phyloP scores from a whole-genome alignment of 2,797 vertebrate species.

The Micrastur ruficollis region DNA sequence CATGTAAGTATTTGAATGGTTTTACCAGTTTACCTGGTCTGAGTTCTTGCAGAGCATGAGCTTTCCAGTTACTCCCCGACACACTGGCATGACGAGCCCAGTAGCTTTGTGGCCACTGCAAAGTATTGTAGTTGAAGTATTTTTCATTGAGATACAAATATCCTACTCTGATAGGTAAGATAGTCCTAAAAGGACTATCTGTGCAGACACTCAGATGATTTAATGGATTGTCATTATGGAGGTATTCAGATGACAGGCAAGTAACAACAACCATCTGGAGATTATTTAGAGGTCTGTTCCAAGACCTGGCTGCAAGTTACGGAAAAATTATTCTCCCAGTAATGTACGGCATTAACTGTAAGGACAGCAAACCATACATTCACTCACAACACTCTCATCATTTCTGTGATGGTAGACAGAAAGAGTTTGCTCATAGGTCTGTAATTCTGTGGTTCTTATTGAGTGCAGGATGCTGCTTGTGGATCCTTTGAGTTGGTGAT shows the following conservation, averaged over 20 bases:
- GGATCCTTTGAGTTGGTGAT: neutral
- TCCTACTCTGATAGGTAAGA: neutral
- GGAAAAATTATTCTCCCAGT: neutral
- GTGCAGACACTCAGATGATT: neutral
- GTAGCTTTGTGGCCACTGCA: neutral
- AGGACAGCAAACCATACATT: neutral
- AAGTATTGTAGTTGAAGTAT: neutral
- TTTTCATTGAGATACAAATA: neutral
- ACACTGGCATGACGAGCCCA: neutral
- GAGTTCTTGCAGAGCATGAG: neutral
- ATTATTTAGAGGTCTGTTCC: neutral
- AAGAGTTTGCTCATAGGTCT: neutral
- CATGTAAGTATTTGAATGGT: neutral
- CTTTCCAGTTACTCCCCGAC: neutral
- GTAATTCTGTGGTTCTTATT: neutral
- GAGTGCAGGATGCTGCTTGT: neutral
- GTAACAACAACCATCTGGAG: constrained; percentile 4
- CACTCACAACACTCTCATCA: neutral
- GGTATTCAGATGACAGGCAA: neutral
- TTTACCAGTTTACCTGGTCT: neutral
- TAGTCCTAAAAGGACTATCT: neutral
- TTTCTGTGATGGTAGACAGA: neutral
- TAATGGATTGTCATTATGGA: neutral
- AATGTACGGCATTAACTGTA: neutral
- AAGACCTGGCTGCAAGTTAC: neutral